These are phyloP conservation scores for Rhynchotus rufescens DNA, from an alignment of 2,797 vertebrate genomes.

Conservation along the genomic window DNA sequence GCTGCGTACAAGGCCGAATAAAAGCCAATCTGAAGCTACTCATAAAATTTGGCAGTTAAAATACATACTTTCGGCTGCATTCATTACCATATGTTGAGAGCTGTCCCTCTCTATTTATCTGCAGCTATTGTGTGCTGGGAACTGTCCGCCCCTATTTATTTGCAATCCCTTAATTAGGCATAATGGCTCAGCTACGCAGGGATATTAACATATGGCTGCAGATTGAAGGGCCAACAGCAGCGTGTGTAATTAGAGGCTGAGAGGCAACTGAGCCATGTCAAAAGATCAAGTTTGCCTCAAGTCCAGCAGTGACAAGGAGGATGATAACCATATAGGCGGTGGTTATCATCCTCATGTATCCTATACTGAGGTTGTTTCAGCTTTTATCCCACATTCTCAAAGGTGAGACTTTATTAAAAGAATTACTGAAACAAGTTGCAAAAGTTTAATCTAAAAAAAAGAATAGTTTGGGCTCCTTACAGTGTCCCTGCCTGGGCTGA, in stretches of 20 bases:
- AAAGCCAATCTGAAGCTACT: slow-evolving; percentile 49
- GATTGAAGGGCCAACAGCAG: slow-evolving; percentile 39
- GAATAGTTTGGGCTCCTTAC: neutral
- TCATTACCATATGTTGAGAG: slow-evolving; percentile 64
- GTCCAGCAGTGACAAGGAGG: neutral
- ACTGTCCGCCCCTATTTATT: slow-evolving; percentile 61
- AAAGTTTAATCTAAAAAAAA: neutral
- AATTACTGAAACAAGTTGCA: neutral
- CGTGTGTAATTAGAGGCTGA: slow-evolving; percentile 33
- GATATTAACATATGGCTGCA: slow-evolving; percentile 60
- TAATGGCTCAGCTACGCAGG: slow-evolving; percentile 39
- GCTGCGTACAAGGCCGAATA: slow-evolving; percentile 3
- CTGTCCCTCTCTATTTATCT: slow-evolving; percentile 66
- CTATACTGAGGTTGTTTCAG: neutral
- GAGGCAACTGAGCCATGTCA: slow-evolving; percentile 37
- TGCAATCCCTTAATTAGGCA: slow-evolving; percentile 54
- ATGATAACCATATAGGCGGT: neutral
- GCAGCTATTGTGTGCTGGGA: slow-evolving; percentile 34
- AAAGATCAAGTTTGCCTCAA: slow-evolving; percentile 37
- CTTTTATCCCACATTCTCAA: neutral
- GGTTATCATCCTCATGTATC: neutral
- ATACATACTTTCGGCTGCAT: slow-evolving; percentile 40
- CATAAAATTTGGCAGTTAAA: slow-evolving; percentile 55
- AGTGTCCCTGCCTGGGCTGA: neutral
- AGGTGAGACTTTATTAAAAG: neutral